These are phyloP conservation scores for Pogoniulus pusillus DNA, from an alignment of 2,797 vertebrate genomes.

Conservation along the genomic window DNA sequence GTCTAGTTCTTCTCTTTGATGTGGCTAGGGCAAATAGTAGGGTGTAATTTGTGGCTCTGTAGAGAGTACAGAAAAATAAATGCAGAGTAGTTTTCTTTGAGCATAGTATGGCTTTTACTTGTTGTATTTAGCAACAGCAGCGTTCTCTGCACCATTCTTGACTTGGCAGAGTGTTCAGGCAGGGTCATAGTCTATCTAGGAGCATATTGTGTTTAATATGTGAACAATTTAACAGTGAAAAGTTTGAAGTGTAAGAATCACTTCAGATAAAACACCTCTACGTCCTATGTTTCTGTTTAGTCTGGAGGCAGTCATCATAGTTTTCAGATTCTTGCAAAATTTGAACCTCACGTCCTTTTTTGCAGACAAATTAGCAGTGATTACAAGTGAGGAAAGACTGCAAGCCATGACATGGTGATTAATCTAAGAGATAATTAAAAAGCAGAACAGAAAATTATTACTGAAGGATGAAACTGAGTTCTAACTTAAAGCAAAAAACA, in stretches of 20 bases:
- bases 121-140: not conserved
- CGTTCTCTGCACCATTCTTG: not conserved
- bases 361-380: constrained; percentile 8
- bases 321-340: not conserved
- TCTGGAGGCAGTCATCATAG: not conserved
- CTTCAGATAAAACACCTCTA: not conserved
- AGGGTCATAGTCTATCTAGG: not conserved
- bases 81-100: not conserved
- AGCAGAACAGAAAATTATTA: not conserved
- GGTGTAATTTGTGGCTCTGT: fast-evolving
- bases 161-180: not conserved
- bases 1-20: fast-evolving
- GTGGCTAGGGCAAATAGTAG: not conserved
- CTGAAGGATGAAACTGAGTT: not conserved
- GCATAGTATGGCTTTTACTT: fast-evolving
- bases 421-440: constrained; percentile 19
- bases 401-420: not conserved
- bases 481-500: not conserved
- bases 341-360: constrained; percentile 10
- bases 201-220: not conserved
- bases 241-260: not conserved
- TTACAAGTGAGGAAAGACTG: not conserved
- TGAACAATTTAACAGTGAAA: not conserved
- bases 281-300: not conserved
- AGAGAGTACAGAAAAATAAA: not conserved